A percentile compares a stretch with the other conserved stretches of the same genome.
phyloP scores from a whole-genome alignment of 2,888 invertebrate species.

The Microchrysa polita region DNA sequence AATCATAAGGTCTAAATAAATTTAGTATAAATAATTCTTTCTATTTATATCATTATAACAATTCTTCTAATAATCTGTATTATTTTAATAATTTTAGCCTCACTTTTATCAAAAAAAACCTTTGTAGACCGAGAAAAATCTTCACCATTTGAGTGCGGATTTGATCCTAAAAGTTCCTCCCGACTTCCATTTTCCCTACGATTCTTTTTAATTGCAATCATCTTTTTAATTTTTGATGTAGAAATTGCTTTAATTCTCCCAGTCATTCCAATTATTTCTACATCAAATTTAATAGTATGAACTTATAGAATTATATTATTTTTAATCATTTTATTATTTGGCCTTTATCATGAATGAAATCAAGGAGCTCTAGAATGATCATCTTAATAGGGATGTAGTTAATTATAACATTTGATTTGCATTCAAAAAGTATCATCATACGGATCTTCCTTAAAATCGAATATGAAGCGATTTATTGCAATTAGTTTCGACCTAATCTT shows the following conservation, averaged over 20 bases:
- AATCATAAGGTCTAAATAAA: constrained; percentile 72
- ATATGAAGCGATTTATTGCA: constrained; percentile 65
- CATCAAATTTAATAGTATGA: constrained; percentile 57
- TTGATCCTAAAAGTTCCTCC: constrained; percentile 67
- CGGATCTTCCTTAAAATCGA: constrained; percentile 61
- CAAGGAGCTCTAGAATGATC: constrained; percentile 71
- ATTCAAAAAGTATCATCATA: constrained; percentile 65
- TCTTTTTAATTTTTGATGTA: constrained; percentile 79
- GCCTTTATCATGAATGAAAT: constrained; percentile 68
- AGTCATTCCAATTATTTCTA: constrained; percentile 65
- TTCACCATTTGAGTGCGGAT: constrained; percentile 73
- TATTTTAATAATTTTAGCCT: constrained; percentile 66
- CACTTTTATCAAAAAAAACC: constrained; percentile 70
- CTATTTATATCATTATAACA: constrained; percentile 59
- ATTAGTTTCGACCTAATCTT: constrained; percentile 63
- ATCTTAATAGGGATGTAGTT: constrained; percentile 63
- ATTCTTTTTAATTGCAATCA: constrained; percentile 73
- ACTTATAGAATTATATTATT: constrained; percentile 55
- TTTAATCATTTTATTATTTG: constrained; percentile 55
- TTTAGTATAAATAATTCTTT: constrained; percentile 70
- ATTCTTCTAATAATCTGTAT: constrained; percentile 64
- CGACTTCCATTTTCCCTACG: constrained; percentile 70
- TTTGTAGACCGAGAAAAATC: constrained; percentile 71
- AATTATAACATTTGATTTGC: constrained; percentile 66
- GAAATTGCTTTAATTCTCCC: constrained; percentile 75